Evolutionary conservation across 2,797 vertebrate genomes (phyloP), one percentile per base, ranked within the genome.

Genomic region (Peromyscus nudipes): DNA sequence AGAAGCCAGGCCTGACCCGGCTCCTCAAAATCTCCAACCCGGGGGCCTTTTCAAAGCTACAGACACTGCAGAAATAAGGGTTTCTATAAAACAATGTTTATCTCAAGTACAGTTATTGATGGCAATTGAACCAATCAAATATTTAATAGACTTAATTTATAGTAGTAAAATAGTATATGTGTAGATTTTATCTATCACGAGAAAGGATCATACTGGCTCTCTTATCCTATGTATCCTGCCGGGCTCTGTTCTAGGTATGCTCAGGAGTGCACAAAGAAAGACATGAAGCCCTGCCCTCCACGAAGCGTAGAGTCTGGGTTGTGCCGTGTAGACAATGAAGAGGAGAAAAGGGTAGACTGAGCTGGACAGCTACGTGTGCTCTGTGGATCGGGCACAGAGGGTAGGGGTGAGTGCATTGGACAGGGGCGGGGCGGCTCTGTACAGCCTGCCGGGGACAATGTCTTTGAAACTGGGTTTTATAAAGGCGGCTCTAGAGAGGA

Each of bases 31-130:
- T 85, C 34, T 80, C 64, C 37, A 82, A 23, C 29, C 11, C 27
- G n/a, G 76, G 17, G 11, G 79, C 85, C 46, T 95, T 94, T 91
- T 46, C 62, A 97, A 94, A 69, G 60, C 86, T 19, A 17, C 6
- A 91, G n/a, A 67, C 13, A 27, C 80, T 73, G 52, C 52, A 96
- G 55, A 93, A 95, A 77, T 60, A 25, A 27, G 11, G 27, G 7
- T 13, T 9, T n/a, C 17, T 65, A 62, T 46, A 13, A 55, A 17
- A 16, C 25, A 57, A 80, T 34, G 64, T 64, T 34, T 52, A 83
- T 73, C 52, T 86, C 55, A 90, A 87, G 83, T 40, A 49, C 31
- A 57, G 79, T 67, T 40, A 55, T 52, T 75, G 77, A 87, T 75
- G 85, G 37, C 64, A 67, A 14, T 6, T 93, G 49, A 89, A 69